Evolutionary conservation across 2,797 vertebrate species (phyloP).

Genomic region (Catharus ustulatus): DNA sequence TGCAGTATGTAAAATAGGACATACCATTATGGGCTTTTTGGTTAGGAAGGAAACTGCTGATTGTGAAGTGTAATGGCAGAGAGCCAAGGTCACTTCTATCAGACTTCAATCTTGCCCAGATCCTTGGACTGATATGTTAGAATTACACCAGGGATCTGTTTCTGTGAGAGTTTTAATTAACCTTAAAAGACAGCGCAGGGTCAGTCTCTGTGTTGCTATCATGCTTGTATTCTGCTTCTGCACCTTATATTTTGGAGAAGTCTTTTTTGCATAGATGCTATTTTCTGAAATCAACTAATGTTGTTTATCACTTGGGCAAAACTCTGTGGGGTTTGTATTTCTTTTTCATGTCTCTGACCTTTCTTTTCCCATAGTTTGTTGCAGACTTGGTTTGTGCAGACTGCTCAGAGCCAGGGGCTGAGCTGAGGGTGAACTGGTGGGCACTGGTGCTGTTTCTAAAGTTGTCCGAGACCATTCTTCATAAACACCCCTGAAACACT

Average conservation of each 20-base stretch:
- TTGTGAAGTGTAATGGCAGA: background rate
- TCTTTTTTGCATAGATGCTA: fast-evolving
- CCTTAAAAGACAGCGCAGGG: conserved; percentile 27
- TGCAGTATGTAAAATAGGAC: background rate
- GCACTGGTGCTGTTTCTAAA: background rate
- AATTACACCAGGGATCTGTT: conserved; percentile 18
- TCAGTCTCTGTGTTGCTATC: background rate
- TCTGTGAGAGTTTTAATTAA: conserved; percentile 61
- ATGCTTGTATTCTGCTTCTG: background rate
- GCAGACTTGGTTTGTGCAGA: background rate
- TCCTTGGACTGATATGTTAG: conserved; percentile 2
- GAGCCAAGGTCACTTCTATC: conserved; percentile 36
- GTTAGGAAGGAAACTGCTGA: conserved; percentile 2
- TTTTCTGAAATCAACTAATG: background rate
- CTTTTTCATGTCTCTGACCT: background rate
- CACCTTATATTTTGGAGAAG: background rate
- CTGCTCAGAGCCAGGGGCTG: background rate
- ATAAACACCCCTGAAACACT: background rate
- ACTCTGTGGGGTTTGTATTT: background rate
- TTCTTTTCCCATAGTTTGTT: background rate
- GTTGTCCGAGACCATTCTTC: background rate
- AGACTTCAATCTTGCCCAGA: conserved; percentile 21
- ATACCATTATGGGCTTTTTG: background rate
- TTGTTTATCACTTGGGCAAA: background rate
- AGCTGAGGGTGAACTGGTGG: background rate